A percentile compares a stretch with the other conserved stretches of the same genome.
Evolutionary conservation across 2,113 vertebrate species (phyloP).

Genomic region (Tamias sibiricus): DNA sequence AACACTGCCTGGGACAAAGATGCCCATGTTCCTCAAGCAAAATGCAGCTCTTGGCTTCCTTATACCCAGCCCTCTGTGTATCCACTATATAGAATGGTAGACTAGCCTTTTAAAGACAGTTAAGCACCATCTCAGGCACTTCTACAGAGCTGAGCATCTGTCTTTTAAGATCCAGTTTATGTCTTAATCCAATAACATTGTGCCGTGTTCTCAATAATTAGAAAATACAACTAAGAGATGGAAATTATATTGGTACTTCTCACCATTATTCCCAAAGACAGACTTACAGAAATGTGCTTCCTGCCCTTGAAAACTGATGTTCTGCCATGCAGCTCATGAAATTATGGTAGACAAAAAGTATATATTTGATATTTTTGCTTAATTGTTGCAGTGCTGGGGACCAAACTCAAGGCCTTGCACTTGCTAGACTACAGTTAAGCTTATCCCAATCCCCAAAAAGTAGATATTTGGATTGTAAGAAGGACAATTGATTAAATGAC

Average conservation of each 20-base stretch:
- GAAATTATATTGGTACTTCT: background rate
- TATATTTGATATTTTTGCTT: background rate
- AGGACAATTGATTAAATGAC: background rate
- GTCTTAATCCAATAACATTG: background rate
- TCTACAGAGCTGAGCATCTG: background rate
- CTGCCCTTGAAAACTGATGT: background rate
- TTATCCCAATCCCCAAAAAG: background rate
- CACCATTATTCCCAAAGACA: background rate
- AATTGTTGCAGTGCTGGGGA: background rate
- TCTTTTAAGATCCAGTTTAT: background rate
- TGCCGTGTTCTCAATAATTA: background rate
- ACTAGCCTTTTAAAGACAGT: background rate
- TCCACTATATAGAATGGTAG: background rate
- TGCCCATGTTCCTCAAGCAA: background rate
- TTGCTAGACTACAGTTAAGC: background rate
- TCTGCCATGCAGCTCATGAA: background rate
- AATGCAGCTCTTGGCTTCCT: background rate
- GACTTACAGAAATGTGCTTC: background rate
- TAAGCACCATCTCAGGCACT: background rate
- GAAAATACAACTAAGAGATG: background rate
- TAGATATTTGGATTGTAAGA: background rate
- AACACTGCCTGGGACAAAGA: background rate
- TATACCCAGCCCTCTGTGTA: background rate
- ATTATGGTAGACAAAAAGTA: background rate
- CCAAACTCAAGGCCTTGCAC: too few relatives aligned